Evolutionary conservation across 2,888 invertebrate genomes (phyloP).

Genomic region (Esperia sulphurella): DNA sequence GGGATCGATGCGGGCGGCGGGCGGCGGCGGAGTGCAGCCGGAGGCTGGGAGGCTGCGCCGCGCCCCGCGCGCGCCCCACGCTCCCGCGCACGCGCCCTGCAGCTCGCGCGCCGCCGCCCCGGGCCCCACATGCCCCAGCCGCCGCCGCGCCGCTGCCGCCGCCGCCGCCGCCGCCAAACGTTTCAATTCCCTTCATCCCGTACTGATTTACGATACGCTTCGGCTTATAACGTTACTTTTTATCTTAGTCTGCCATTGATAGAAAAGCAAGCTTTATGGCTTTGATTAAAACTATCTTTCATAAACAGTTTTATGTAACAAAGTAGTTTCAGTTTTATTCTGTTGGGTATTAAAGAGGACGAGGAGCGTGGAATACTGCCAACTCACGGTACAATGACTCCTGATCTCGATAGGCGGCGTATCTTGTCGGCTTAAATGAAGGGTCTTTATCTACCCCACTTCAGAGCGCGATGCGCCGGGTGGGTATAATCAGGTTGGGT

Average conservation of each 20-base stretch:
- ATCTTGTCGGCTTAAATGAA: conserved; percentile 43
- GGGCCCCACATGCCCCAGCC: conserved; percentile 17
- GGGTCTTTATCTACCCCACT: conserved; percentile 22
- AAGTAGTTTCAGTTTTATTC: too few relatives aligned
- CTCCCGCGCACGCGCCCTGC: conserved; percentile 22
- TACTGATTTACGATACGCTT: conserved; percentile 61
- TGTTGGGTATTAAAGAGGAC: too few relatives aligned
- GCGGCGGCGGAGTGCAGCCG: conserved; percentile 73
- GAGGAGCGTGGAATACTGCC: neutral
- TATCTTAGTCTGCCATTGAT: conserved; percentile 4
- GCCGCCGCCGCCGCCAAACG: conserved; percentile 38
- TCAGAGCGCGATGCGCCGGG: neutral
- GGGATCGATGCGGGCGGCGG: conserved; percentile 77
- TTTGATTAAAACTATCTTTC: neutral
- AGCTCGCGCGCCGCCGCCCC: conserved; percentile 26
- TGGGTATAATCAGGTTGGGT: conserved; percentile 1
- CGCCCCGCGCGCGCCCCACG: conserved; percentile 25
- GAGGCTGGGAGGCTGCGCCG: conserved; percentile 61
- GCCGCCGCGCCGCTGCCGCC: conserved; percentile 21
- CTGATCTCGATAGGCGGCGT: conserved; percentile 34
- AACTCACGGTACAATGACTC: conserved; percentile 10
- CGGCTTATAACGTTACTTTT: conserved; percentile 18
- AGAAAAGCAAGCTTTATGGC: neutral
- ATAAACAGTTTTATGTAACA: too few relatives aligned
- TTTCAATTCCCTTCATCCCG: conserved; percentile 62